phyloP scores from a whole-genome alignment of 1,140 invertebrate species.

The Xylocopa sonorina region DNA sequence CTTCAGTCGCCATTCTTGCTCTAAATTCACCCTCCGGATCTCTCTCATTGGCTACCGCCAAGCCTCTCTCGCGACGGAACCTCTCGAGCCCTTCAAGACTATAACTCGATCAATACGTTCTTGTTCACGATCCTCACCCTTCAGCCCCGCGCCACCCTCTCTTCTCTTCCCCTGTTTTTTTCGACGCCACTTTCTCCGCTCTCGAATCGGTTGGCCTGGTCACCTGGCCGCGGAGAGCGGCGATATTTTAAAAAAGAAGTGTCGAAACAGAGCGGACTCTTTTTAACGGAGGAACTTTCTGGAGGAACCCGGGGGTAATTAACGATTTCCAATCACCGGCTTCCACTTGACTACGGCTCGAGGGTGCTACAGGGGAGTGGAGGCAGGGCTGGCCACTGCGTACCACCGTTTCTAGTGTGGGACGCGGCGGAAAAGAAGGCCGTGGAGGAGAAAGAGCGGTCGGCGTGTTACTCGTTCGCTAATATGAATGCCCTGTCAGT shows the following conservation, averaged over 20 bases:
- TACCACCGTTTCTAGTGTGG: conserved; percentile 43
- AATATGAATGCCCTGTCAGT: conserved; percentile 80
- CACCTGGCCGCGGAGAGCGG: conserved; percentile 18
- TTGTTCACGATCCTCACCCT: conserved; percentile 26
- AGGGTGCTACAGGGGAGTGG: conserved; percentile 13
- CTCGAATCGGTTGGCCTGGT: not conserved
- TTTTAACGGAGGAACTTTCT: conserved; percentile 2
- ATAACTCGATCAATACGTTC: conserved; percentile 52
- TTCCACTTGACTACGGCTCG: conserved; percentile 57
- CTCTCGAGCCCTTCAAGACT: conserved; percentile 40
- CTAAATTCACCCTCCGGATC: conserved; percentile 44
- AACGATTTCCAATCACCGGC: conserved; percentile 71
- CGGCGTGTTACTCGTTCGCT: conserved; percentile 64
- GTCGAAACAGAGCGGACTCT: conserved; percentile 43
- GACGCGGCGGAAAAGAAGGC: conserved; percentile 44
- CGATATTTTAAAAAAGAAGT: conserved; percentile 47
- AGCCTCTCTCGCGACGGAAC: conserved; percentile 15
- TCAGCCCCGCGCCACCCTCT: not conserved
- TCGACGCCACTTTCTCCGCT: conserved; percentile 10
- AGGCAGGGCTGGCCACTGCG: not conserved
- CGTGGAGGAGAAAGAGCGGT: conserved; percentile 63
- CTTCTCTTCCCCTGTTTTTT: not conserved
- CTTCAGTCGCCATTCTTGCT: conserved; percentile 41
- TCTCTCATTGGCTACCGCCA: conserved; percentile 42
- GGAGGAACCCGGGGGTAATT: conserved; percentile 64